A percentile compares a stretch with the other conserved stretches of the same genome.
These are phyloP conservation scores for Hylyphantes graminicola DNA, from an alignment of 1,140 invertebrate genomes.

Conservation along the genomic window DNA sequence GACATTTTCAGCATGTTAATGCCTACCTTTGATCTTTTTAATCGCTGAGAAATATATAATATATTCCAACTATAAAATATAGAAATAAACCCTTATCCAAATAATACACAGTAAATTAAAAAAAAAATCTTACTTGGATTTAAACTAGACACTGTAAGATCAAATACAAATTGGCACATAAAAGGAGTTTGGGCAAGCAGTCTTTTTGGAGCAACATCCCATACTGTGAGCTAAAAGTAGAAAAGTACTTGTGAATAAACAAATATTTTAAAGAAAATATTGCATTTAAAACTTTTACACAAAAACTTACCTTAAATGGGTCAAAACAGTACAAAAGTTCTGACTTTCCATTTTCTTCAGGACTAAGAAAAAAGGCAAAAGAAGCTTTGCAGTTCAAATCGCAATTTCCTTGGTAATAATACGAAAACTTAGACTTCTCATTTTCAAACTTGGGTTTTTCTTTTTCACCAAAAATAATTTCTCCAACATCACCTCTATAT, in stretches of 20 bases:
- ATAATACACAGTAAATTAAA: background rate
- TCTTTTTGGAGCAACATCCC: background rate
- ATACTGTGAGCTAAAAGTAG: conserved; percentile 1
- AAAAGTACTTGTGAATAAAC: background rate
- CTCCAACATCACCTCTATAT: conserved; percentile 27
- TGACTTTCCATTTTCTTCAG: background rate
- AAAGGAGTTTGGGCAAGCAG: background rate
- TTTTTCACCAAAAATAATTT: background rate
- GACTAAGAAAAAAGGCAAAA: background rate
- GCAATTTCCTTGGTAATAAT: background rate
- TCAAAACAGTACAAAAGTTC: conserved; percentile 3
- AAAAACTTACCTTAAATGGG: background rate
- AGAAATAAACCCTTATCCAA: too few species aligned
- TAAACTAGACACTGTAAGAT: background rate
- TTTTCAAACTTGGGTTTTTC: conserved; percentile 18
- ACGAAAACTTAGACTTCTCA: conserved; percentile 1
- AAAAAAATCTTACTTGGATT: conserved; percentile 43
- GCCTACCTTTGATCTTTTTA: too few species aligned
- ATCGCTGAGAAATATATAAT: too few species aligned
- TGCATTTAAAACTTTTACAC: background rate
- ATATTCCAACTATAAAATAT: too few species aligned
- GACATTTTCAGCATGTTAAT: too few species aligned
- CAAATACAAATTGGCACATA: background rate
- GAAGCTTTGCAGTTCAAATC: background rate
- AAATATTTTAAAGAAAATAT: background rate